Evolutionary conservation across 2,888 invertebrate genomes (phyloP).

Genomic region (Cerceris ruficornis): DNA sequence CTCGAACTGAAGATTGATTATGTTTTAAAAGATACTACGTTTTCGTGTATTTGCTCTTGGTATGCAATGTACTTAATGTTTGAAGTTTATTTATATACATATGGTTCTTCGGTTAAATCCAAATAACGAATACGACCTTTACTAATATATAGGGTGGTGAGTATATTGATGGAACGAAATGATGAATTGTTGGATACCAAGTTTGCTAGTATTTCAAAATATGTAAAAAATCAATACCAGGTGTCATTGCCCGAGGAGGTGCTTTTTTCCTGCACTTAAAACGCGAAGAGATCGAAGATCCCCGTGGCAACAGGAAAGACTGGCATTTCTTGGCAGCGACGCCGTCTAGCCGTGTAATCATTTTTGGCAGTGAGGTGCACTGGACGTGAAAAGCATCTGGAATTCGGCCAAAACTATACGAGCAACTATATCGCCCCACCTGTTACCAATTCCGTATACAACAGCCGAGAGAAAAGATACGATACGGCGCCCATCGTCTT

Average conservation of each 20-base stretch:
- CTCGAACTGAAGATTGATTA: too few species aligned
- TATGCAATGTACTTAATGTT: too few species aligned
- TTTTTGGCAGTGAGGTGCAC: slow-evolving; percentile 66
- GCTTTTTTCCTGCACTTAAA: slow-evolving; percentile 18
- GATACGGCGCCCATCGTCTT: slow-evolving; percentile 12
- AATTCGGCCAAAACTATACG: slow-evolving; percentile 64
- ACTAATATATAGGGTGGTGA: too few species aligned
- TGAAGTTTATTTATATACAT: too few species aligned
- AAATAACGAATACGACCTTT: too few species aligned
- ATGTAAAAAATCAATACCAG: not conserved
- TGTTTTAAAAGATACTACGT: too few species aligned
- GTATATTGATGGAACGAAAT: not conserved
- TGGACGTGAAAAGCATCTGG: slow-evolving; percentile 64
- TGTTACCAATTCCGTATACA: slow-evolving; percentile 62
- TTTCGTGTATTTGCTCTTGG: too few species aligned
- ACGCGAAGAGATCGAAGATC: slow-evolving; percentile 39
- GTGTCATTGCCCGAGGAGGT: slow-evolving; percentile 23
- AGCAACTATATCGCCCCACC: slow-evolving; percentile 62
- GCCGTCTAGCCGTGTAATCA: slow-evolving; percentile 67
- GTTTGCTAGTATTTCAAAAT: not conserved
- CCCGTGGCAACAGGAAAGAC: slow-evolving; percentile 14
- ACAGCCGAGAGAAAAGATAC: slow-evolving; percentile 21
- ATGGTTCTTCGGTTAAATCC: too few species aligned
- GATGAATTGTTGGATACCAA: not conserved
- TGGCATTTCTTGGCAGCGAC: slow-evolving; percentile 55